These are phyloP conservation scores for Callaeas wilsoni DNA, from an alignment of 2,113 vertebrate genomes.

Conservation along the genomic window DNA sequence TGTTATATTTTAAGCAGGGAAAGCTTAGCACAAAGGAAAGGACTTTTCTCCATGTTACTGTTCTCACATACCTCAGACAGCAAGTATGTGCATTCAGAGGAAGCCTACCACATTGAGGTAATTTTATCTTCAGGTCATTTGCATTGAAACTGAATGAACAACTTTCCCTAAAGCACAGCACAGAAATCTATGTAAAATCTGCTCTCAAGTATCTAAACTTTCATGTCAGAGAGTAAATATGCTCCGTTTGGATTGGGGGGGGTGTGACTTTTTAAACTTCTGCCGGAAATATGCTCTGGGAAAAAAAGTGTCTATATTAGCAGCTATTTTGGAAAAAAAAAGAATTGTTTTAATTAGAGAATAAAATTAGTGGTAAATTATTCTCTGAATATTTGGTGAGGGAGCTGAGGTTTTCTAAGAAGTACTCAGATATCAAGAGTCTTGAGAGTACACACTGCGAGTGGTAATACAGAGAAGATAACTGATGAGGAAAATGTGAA, in stretches of 20 bases:
- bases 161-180: neutral
- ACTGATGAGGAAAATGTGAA: neutral
- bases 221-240: neutral
- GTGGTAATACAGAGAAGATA: neutral
- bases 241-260: neutral
- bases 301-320: neutral
- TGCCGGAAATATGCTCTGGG: neutral
- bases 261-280: neutral
- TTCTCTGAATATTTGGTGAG: neutral
- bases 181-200: neutral
- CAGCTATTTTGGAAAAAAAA: neutral
- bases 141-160: neutral
- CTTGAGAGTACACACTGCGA: neutral
- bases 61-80: slow-evolving; percentile 8
- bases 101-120: neutral
- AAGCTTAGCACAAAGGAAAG: neutral
- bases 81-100: slow-evolving; percentile 1
- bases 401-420: neutral
- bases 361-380: neutral
- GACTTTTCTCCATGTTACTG: neutral
- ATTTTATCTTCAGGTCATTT: slow-evolving; percentile 10
- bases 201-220: neutral
- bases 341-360: neutral
- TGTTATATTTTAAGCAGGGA: neutral
- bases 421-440: neutral